These are phyloP conservation scores for Conomelus anceps DNA, from an alignment of 2,888 invertebrate genomes.

Conservation along the genomic window DNA sequence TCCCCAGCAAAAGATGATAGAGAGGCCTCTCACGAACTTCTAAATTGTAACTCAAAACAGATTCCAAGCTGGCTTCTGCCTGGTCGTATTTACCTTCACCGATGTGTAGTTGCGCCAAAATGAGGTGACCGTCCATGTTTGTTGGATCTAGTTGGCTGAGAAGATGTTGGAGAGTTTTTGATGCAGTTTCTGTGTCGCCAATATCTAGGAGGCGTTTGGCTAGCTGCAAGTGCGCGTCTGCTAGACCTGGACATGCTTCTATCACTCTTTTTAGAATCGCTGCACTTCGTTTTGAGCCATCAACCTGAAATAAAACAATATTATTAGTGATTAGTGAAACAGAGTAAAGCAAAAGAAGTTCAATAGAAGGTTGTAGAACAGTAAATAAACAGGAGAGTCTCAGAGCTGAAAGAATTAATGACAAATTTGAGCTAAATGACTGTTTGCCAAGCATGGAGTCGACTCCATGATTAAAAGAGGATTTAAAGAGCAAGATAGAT, in stretches of 20 bases:
- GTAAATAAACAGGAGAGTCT: too few relatives aligned
- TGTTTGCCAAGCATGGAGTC: too few relatives aligned
- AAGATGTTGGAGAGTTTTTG: conserved; percentile 31
- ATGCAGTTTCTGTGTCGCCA: conserved; percentile 35
- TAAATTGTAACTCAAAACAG: conserved; percentile 87
- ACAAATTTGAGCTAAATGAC: too few relatives aligned
- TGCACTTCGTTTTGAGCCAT: conserved; percentile 26
- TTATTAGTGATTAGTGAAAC: too few relatives aligned
- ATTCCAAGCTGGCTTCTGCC: conserved; percentile 80
- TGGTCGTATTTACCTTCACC: conserved; percentile 59
- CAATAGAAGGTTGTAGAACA: too few relatives aligned
- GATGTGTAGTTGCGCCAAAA: conserved; percentile 79
- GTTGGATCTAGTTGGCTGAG: conserved; percentile 64
- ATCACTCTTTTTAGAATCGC: conserved; percentile 28
- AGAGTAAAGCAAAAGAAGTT: too few relatives aligned
- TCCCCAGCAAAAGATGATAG: conserved; percentile 80
- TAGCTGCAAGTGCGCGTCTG: conserved; percentile 41
- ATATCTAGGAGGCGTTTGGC: conserved; percentile 30
- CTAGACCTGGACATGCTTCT: conserved; percentile 66
- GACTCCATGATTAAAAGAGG: too few relatives aligned
- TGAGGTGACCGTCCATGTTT: conserved; percentile 73
- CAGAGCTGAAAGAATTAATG: too few relatives aligned
- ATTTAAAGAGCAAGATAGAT: too few relatives aligned
- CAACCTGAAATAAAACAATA: conserved; percentile 21
- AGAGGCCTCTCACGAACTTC: conserved; percentile 84